These are phyloP conservation scores for Drosophila baimaii DNA, from an alignment of 1,140 invertebrate genomes.

Conservation along the genomic window DNA sequence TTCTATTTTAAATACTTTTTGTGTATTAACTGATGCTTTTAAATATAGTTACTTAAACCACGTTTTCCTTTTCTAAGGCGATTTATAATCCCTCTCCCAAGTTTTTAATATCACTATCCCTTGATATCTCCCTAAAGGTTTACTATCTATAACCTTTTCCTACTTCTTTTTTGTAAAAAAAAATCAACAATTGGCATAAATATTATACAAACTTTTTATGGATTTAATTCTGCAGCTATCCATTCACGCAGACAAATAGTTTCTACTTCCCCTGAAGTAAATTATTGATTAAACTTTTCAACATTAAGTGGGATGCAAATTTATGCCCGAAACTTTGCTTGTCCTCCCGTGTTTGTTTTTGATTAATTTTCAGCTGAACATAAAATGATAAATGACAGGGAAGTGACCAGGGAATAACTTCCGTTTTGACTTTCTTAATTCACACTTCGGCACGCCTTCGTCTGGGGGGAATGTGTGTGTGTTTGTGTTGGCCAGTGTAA, in stretches of 20 bases:
- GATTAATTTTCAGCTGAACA: constrained; percentile 29
- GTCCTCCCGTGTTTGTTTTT: constrained; percentile 13
- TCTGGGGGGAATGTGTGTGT: not conserved
- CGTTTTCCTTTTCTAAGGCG: too few relatives aligned
- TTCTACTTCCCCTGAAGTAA: not conserved
- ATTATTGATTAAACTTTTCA: constrained; percentile 20
- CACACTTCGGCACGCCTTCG: not conserved
- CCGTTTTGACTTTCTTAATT: constrained; percentile 3
- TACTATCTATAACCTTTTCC: not conserved
- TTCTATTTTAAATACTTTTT: too few relatives aligned
- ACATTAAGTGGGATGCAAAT: constrained; percentile 4
- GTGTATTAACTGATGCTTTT: too few relatives aligned
- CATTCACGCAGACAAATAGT: not conserved
- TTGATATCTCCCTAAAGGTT: not conserved
- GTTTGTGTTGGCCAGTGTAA: constrained; percentile 38
- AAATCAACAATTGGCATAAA: too few relatives aligned
- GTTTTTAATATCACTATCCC: too few relatives aligned
- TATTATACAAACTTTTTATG: too few relatives aligned
- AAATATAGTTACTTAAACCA: too few relatives aligned
- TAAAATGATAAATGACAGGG: constrained; percentile 43
- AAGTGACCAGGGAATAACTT: constrained; percentile 13
- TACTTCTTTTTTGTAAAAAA: not conserved
- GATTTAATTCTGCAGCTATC: not conserved
- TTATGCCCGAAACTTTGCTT: constrained; percentile 1
- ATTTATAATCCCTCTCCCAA: too few relatives aligned